Evolutionary conservation across 2,888 invertebrate species (phyloP).

Genomic region (Amphipyra berbera): DNA sequence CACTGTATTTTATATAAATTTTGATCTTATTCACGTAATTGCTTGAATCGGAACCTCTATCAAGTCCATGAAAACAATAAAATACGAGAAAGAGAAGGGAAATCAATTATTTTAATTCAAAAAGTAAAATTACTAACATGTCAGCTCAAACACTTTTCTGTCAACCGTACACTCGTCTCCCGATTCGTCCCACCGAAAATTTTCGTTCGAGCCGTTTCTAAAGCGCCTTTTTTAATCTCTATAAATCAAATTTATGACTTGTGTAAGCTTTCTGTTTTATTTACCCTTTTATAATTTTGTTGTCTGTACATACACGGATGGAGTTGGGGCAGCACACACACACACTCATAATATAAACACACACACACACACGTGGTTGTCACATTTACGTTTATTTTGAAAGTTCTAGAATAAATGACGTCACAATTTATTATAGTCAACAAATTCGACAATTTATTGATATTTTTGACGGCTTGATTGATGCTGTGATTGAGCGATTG

Average conservation of each 20-base stretch:
- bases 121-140: not conserved
- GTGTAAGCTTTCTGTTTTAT: slow-evolving; percentile 90
- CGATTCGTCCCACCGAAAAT: slow-evolving; percentile 89
- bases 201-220: slow-evolving; percentile 89
- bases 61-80: not conserved
- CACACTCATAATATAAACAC: slow-evolving; percentile 26
- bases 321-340: slow-evolving; percentile 45
- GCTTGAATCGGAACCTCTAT: too few species aligned
- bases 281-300: slow-evolving; percentile 90
- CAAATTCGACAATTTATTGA: too few species aligned
- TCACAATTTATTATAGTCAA: not conserved
- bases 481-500: too few species aligned
- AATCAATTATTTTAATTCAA: not conserved
- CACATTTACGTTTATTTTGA: slow-evolving; percentile 30
- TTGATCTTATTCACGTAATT: too few species aligned
- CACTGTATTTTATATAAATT: too few species aligned
- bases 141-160: slow-evolving; percentile 46
- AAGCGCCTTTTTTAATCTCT: slow-evolving; percentile 90
- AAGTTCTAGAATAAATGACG: slow-evolving; percentile 16
- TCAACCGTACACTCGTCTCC: slow-evolving; percentile 83
- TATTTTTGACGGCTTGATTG: not conserved
- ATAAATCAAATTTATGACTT: slow-evolving; percentile 90
- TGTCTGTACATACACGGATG: slow-evolving; percentile 71
- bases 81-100: not conserved
- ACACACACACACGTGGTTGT: slow-evolving; percentile 6